Base-by-base conservation (phyloP, 2,797 vertebrate species). In the Amblyopsis hoosieri region DNA sequence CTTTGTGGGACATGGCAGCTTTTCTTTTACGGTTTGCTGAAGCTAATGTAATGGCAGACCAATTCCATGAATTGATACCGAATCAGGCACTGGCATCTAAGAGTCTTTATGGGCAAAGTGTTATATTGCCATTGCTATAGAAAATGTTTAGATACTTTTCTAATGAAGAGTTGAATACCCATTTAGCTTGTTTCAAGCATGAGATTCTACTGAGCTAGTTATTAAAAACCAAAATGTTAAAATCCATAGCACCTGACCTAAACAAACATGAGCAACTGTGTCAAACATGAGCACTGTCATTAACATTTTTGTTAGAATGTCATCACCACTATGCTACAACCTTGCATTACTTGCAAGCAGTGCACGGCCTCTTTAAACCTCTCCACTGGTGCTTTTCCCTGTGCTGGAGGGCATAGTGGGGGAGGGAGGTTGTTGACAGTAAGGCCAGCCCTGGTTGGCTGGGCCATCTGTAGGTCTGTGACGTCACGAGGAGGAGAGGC, bases 401-500 rank as follows among this genome's bases (percentile, higher is more conserved):
- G 83, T 81, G 76, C 86, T 87, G 37, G 0, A 60, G 37, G 72
- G 78, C 74, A 72, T 64, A 72, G 70, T 87, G 84, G 87, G 78
- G 84, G 80, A 75, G 85, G 84, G 82, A 71, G 70, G 62, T 74
- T 86, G 87, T 92, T 90, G 86, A 85, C 31, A 64, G 72, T 72
- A 78, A 76, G 72, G 2, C 29, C 0, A 37, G 62, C 59, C 51
- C 64, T 55, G 74, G 86, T 93, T 93, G 91, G 93, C 71, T 60
- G 53, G 57, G 62, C 49, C 57, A 49, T 50, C 19, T 77, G 64
- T 71, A 78, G 78, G 74, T 72, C 68, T 49, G 76, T 90, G 83
- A 90, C 86, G 81, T 93, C 90, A 92, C 81, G 57, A 1, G 81
- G 83, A 82, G 88, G 89, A 87, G 85, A 83, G 85, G 88, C 81